A percentile compares a stretch with the other conserved stretches of the same genome.
phyloP scores from a whole-genome alignment of 2,797 vertebrate genomes.

The Perodicticus potto region DNA sequence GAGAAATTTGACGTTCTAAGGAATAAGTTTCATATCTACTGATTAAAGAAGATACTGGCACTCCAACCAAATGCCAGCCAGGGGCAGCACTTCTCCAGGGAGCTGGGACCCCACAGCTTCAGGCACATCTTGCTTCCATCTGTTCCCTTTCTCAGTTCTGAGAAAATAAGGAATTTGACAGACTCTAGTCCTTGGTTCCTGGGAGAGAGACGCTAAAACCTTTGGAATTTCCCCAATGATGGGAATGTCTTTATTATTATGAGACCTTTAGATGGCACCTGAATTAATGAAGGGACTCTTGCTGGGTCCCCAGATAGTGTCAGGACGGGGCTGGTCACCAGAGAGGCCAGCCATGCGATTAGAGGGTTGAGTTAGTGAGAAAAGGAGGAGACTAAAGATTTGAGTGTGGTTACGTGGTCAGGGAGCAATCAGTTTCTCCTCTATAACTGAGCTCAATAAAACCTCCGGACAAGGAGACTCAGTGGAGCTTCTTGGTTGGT shows the following conservation, averaged over 20 bases:
- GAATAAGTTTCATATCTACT: rapidly evolving
- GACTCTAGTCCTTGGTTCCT: background rate
- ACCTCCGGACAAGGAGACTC: background rate
- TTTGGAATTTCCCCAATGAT: background rate
- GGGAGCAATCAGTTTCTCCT: background rate
- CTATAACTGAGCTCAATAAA: background rate
- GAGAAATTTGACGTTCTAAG: background rate
- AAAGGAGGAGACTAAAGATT: background rate
- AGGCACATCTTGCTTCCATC: background rate
- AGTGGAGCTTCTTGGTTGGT: background rate
- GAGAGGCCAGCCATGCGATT: background rate
- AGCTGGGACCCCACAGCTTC: background rate
- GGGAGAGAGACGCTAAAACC: background rate
- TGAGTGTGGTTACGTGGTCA: background rate
- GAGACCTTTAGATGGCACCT: background rate
- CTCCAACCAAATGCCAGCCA: background rate
- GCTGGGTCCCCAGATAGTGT: background rate
- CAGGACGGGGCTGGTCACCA: background rate
- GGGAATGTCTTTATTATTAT: background rate
- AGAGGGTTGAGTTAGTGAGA: background rate
- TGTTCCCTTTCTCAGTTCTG: background rate
- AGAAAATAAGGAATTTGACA: background rate
- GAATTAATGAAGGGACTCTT: background rate
- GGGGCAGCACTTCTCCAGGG: background rate
- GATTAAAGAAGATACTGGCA: background rate